These are phyloP conservation scores for Branchinecta sandiegonensis DNA, from an alignment of 2,888 invertebrate species.

Conservation along the genomic window DNA sequence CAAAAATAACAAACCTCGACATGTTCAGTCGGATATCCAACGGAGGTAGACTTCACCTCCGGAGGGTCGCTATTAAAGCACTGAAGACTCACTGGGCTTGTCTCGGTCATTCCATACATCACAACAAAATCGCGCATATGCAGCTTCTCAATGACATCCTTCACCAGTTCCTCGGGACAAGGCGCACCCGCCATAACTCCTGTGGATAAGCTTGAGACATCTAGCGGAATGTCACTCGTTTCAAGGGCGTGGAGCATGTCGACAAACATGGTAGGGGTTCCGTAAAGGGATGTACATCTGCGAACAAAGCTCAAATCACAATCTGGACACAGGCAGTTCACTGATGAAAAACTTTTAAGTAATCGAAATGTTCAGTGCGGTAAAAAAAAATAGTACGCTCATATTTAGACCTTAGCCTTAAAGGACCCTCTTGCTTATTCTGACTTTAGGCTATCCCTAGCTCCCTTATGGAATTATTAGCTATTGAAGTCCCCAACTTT, in stretches of 20 bases:
- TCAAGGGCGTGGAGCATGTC: slow-evolving; percentile 42
- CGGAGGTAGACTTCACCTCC: slow-evolving; percentile 38
- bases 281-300: slow-evolving; percentile 55
- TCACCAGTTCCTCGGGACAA: slow-evolving; percentile 39
- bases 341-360: no score
- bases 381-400: no score
- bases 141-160: slow-evolving; percentile 35
- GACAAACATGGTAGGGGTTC: slow-evolving; percentile 75
- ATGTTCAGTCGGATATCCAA: slow-evolving; percentile 42
- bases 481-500: no score
- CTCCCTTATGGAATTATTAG: no score
- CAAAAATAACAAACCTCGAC: slow-evolving; percentile 36
- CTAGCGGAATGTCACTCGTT: slow-evolving; percentile 21
- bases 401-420: no score
- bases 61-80: slow-evolving; percentile 37
- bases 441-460: no score
- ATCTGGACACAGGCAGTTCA: no score
- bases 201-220: slow-evolving; percentile 30
- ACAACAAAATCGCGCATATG: slow-evolving; percentile 36
- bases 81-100: slow-evolving; percentile 43
- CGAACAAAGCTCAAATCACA: slow-evolving; percentile 19
- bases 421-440: no score
- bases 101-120: slow-evolving; percentile 46
- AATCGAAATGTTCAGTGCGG: no score
- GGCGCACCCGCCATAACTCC: slow-evolving; percentile 42